A percentile compares a stretch with the other conserved stretches of the same genome.
Conservation (phyloP, 1,140 invertebrate genomes). For the Hermetia illucens region DNA sequence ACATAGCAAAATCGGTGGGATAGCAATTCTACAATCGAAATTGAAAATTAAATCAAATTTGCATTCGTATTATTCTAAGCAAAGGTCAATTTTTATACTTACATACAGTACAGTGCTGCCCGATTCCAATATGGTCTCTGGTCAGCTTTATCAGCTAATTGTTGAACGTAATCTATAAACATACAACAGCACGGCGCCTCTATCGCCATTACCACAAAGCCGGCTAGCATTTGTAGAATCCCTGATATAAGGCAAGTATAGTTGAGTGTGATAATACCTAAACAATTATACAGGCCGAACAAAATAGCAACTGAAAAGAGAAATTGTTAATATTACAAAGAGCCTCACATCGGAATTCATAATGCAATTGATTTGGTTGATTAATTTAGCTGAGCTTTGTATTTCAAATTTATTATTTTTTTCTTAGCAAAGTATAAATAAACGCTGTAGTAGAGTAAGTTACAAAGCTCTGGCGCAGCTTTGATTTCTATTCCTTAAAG, state of each 20-base stretch:
- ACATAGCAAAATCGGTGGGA: slow-evolving; percentile 67
- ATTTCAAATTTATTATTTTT: too few relatives aligned
- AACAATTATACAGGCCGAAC: slow-evolving; percentile 66
- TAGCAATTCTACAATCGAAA: slow-evolving; percentile 46
- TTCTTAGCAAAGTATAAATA: too few relatives aligned
- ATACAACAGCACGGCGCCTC: slow-evolving; percentile 92
- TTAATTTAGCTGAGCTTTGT: too few relatives aligned
- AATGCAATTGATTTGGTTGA: too few relatives aligned
- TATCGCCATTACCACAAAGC: slow-evolving; percentile 69
- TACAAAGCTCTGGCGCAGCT: too few relatives aligned
- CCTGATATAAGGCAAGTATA: slow-evolving; percentile 62
- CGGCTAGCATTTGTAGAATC: slow-evolving; percentile 77
- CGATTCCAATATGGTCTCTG: slow-evolving; percentile 78
- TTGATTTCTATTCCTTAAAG: too few relatives aligned
- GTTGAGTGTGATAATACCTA: slow-evolving; percentile 49
- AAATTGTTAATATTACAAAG: too few relatives aligned
- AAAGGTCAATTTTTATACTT: slow-evolving; percentile 32
- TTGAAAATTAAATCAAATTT: background rate
- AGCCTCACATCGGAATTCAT: too few relatives aligned
- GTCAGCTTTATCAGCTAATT: slow-evolving; percentile 65
- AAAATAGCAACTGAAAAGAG: slow-evolving; percentile 69
- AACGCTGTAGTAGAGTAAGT: too few relatives aligned
- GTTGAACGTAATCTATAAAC: slow-evolving; percentile 85
- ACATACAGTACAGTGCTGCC: slow-evolving; percentile 74
- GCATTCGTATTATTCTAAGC: background rate